A percentile compares a stretch with the other conserved stretches of the same genome.
These are phyloP conservation scores for Sebastolobus altivelis DNA, from an alignment of 2,797 vertebrate genomes.

Conservation along the genomic window DNA sequence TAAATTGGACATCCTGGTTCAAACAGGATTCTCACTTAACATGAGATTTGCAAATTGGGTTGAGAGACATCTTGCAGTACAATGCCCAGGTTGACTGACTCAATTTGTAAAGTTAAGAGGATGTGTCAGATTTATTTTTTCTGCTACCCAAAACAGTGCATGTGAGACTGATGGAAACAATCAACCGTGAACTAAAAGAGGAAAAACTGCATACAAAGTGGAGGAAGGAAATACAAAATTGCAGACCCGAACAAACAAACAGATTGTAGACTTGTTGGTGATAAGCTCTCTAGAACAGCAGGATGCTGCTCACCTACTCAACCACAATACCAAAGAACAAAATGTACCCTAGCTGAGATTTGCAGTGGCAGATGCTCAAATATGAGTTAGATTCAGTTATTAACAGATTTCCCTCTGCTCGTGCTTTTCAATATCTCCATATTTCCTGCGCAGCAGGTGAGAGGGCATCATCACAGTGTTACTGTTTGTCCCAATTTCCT, in stretches of 20 bases:
- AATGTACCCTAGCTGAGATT: slow-evolving; percentile 42
- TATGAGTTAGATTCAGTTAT: slow-evolving; percentile 52
- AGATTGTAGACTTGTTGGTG: slow-evolving; percentile 26
- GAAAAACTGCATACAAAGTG: background rate
- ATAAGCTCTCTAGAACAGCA: slow-evolving; percentile 33
- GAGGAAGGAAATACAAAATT: slow-evolving; percentile 10
- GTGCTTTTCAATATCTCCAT: slow-evolving; percentile 31
- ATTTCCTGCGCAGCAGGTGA: slow-evolving; percentile 34
- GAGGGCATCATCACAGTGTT: slow-evolving; percentile 37
- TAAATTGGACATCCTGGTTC: slow-evolving; percentile 45
- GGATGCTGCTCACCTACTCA: slow-evolving; percentile 30
- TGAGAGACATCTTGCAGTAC: slow-evolving; percentile 25
- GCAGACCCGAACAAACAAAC: background rate
- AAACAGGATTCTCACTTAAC: slow-evolving; percentile 46
- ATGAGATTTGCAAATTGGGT: slow-evolving; percentile 45
- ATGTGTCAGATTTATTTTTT: slow-evolving; percentile 22
- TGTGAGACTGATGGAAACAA: slow-evolving; percentile 21
- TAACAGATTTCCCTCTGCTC: slow-evolving; percentile 41
- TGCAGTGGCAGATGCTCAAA: slow-evolving; percentile 54
- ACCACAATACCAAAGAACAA: slow-evolving; percentile 39
- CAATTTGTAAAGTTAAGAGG: slow-evolving; percentile 33
- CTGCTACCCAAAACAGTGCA: slow-evolving; percentile 10
- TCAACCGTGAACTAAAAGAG: slow-evolving; percentile 4
- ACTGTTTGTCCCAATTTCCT: slow-evolving; percentile 37
- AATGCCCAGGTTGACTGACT: slow-evolving; percentile 27